A percentile compares a stretch with the other conserved stretches of the same genome.
These are phyloP conservation scores for Disparrhopalites patrizii DNA, from an alignment of 2,888 invertebrate species.

Conservation along the genomic window DNA sequence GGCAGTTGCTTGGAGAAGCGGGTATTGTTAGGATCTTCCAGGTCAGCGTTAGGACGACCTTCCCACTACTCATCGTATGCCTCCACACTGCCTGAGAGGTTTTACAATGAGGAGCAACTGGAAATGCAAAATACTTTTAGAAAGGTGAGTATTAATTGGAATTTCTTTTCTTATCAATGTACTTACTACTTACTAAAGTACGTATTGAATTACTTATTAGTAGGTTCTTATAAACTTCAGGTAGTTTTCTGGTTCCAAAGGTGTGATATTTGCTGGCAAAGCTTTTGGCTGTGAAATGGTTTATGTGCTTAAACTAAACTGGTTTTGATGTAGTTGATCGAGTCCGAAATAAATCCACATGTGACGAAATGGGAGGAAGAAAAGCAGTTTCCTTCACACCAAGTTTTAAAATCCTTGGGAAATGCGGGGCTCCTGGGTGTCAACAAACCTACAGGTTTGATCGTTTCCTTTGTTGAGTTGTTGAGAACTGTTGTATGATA, in stretches of 20 bases:
- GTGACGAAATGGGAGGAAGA: constrained; percentile 57
- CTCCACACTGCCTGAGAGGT: constrained; percentile 35
- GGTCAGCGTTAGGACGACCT: too few relatives aligned
- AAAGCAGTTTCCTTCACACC: constrained; percentile 55
- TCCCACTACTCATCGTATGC: constrained; percentile 3
- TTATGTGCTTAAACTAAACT: too few relatives aligned
- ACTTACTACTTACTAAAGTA: too few relatives aligned
- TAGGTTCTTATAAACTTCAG: too few relatives aligned
- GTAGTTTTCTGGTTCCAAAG: too few relatives aligned
- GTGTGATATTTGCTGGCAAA: too few relatives aligned
- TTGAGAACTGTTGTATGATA: not conserved
- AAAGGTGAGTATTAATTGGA: constrained; percentile 38
- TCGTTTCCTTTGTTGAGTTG: not conserved
- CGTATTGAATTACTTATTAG: too few relatives aligned
- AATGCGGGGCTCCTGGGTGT: constrained; percentile 57
- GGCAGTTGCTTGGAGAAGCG: too few relatives aligned
- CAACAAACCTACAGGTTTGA: constrained; percentile 55
- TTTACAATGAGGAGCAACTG: constrained; percentile 46
- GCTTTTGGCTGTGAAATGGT: too few relatives aligned
- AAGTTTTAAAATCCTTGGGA: constrained; percentile 57
- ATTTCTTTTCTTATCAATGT: too few relatives aligned
- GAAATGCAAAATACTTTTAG: constrained; percentile 43
- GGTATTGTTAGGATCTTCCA: too few relatives aligned
- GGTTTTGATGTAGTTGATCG: constrained; percentile 53
- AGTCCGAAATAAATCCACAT: constrained; percentile 57